These are phyloP conservation scores for Ochropleura plecta DNA, from an alignment of 2,888 invertebrate genomes.

Conservation along the genomic window DNA sequence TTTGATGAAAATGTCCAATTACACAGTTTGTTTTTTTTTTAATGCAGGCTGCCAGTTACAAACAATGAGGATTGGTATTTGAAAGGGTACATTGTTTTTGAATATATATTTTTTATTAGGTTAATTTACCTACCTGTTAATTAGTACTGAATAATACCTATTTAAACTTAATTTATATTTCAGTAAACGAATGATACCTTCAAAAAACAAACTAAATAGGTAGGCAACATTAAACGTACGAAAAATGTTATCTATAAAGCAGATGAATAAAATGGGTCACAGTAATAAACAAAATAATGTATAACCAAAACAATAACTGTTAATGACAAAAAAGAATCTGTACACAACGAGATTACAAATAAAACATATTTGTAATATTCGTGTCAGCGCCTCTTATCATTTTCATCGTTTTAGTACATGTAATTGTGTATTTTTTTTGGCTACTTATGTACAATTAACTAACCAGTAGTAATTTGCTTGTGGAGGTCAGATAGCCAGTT, in stretches of 20 bases:
- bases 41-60: neutral
- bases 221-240: neutral
- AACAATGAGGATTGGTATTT: neutral
- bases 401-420: no score
- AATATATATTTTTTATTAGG: no score
- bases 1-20: neutral
- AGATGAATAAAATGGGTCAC: slow-evolving; percentile 18
- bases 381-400: neutral
- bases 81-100: neutral
- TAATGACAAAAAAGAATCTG: neutral
- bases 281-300: slow-evolving; percentile 7
- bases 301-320: neutral
- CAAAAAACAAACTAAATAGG: neutral
- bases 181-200: no score
- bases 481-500: neutral
- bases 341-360: neutral
- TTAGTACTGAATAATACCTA: neutral
- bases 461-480: neutral
- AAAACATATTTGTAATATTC: neutral
- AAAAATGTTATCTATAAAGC: slow-evolving; percentile 8
- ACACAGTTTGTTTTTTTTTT: fast-evolving
- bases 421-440: neutral
- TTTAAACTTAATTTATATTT: neutral
- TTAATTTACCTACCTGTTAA: neutral
- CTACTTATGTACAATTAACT: neutral